Evolutionary conservation across 1,140 invertebrate genomes (phyloP).

Genomic region (Nephotettix cincticeps): DNA sequence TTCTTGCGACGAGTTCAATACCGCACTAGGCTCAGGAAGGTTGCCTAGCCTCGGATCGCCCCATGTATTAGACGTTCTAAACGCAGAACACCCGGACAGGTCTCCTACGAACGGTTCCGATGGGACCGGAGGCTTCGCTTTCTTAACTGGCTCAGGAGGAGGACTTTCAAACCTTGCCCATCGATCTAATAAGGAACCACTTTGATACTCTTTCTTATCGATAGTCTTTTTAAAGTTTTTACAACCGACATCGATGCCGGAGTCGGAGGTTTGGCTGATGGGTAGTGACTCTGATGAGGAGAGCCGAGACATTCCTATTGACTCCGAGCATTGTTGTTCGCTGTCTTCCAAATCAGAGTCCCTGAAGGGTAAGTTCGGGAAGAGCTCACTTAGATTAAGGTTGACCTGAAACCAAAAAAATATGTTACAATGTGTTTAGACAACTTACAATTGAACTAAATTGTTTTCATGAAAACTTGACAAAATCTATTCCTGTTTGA

Average conservation of each 20-base stretch:
- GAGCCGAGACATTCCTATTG: too few relatives aligned
- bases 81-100: not conserved
- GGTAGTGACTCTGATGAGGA: too few relatives aligned
- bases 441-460: too few relatives aligned
- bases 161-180: slow-evolving; percentile 22
- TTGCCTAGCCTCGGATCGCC: not conserved
- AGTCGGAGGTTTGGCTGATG: too few relatives aligned
- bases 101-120: not conserved
- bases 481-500: too few relatives aligned
- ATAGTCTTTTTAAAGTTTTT: not conserved
- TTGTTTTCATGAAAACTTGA: too few relatives aligned
- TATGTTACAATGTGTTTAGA: too few relatives aligned
- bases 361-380: slow-evolving; percentile 30
- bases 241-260: too few relatives aligned
- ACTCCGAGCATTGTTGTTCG: not conserved
- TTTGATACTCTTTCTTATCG: not conserved
- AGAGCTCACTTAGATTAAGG: slow-evolving; percentile 33
- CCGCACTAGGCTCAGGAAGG: not conserved
- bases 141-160: not conserved
- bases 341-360: not conserved
- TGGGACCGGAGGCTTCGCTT: not conserved
- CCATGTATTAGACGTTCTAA: not conserved
- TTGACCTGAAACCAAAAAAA: not conserved
- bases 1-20: not conserved
- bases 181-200: slow-evolving; percentile 15